phyloP scores from a whole-genome alignment of 2,113 vertebrate genomes.

The Leucoraja erinaceus region DNA sequence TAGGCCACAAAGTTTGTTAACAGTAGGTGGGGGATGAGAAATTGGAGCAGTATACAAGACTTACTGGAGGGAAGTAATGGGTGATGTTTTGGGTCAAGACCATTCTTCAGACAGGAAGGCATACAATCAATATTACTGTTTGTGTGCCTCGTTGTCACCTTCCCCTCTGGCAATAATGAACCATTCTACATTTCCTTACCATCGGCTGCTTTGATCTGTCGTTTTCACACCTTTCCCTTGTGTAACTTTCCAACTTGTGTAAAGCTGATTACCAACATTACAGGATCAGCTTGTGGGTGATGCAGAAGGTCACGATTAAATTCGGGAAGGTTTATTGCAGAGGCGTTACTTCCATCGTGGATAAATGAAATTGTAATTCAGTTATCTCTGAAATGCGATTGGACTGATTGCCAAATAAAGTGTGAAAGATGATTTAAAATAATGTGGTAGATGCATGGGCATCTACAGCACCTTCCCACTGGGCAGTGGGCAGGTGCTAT shows the following conservation, averaged over 20 bases:
- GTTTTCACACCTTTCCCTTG: too few species aligned
- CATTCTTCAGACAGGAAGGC: too few species aligned
- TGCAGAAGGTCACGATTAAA: neutral
- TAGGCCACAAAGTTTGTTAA: neutral
- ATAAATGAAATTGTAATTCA: neutral
- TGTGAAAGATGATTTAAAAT: constrained; percentile 21
- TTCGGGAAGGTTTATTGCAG: neutral
- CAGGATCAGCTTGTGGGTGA: neutral
- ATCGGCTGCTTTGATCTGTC: too few species aligned
- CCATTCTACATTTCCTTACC: too few species aligned
- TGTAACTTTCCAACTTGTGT: neutral
- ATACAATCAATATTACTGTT: too few species aligned
- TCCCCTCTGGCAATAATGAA: too few species aligned
- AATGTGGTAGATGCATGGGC: neutral
- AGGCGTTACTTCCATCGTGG: neutral
- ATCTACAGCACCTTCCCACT: too few species aligned
- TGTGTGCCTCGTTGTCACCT: too few species aligned
- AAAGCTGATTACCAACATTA: neutral
- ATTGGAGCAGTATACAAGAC: too few species aligned
- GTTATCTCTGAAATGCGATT: neutral
- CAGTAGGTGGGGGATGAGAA: neutral
- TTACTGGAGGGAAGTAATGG: too few species aligned
- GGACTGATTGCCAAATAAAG: constrained; percentile 17
- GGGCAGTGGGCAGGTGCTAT: too few species aligned
- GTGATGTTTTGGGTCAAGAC: too few species aligned